Conservation (phyloP, 2,113 vertebrate species). For the Actenoides hombroni region DNA sequence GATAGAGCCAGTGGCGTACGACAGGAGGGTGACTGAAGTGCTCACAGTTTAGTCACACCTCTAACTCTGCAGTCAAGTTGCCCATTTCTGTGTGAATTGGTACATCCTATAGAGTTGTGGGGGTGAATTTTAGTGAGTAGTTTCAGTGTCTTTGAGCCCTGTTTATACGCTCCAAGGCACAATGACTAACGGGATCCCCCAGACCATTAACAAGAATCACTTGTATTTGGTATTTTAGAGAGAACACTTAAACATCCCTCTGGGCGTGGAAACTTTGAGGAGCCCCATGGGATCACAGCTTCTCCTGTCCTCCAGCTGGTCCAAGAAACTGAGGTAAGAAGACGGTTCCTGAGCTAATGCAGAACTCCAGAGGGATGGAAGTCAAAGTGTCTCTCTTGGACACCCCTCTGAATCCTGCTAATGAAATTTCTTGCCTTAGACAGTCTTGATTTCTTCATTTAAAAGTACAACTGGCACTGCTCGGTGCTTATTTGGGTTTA, state of each 20-base stretch:
- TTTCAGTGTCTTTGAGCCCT: not conserved
- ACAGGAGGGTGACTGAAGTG: not conserved
- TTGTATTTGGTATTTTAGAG: not conserved
- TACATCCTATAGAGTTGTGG: not conserved
- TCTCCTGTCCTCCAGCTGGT: not conserved
- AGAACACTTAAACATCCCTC: not conserved
- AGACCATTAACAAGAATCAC: not conserved
- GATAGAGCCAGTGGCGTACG: not conserved
- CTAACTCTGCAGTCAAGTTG: not conserved
- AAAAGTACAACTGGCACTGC: not conserved
- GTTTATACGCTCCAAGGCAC: not conserved
- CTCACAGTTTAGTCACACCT: not conserved
- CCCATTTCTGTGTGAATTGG: not conserved
- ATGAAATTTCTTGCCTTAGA: not conserved
- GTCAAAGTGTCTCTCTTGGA: not conserved
- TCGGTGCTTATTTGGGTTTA: not conserved
- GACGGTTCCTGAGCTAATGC: not conserved
- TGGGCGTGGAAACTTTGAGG: not conserved
- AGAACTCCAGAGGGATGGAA: not conserved
- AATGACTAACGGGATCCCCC: not conserved
- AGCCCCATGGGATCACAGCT: not conserved
- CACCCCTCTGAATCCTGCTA: not conserved
- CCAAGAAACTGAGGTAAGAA: not conserved
- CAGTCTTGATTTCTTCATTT: not conserved
- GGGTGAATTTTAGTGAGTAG: not conserved